Base-by-base conservation (phyloP, 2,888 invertebrate genomes). In the Corbicula japonica region DNA sequence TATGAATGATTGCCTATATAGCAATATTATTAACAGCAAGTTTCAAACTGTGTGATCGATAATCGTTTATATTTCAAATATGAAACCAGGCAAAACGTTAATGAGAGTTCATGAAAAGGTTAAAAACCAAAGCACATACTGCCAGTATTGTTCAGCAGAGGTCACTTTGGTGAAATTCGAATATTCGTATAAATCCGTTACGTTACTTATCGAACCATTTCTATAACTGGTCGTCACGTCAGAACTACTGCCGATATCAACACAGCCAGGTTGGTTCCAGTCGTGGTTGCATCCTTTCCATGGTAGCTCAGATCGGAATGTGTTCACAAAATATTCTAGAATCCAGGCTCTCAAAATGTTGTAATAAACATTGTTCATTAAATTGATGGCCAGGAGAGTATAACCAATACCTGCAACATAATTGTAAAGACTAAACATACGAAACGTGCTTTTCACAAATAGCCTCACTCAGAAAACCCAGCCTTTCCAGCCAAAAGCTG, bases 271-370 rank as follows among this genome's bases (percentile, higher is more conserved):
- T 3, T 93, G 93, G 86, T 94, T 94, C 94, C 94, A 95, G 54
- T 83, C 81, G 85, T 94, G 93, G 30, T 90, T 90, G 93, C 98
- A 98, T 38, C 95, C 94, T 1, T 96, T 95, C 97, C 97, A 98
- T 3, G 98, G 97, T 61, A 98, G 94, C 32, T 96, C 96, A 83
- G 95, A 95, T 97, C 96, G 95, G 94, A 98, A 96, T 91, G 97
- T 97, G 91, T 97, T 97, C 93, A 97, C 97, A 80, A 98, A 95
- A 92, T 98, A 98, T 94, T 96, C 98, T 95, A 98, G 96, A 92
- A 97, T 97, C 98, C 98, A 98, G 61, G 98, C 97, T 91, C 98
- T 97, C 93, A 98, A 98, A 87, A 98, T 97, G 92, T 98, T 98
- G 95, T 98, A 98, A 94, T 98, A 98, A 58, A 98, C 94, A 1